A percentile compares a stretch with the other conserved stretches of the same genome.
Conservation (phyloP, 2,113 vertebrate genomes). For the Jacana jacana region DNA sequence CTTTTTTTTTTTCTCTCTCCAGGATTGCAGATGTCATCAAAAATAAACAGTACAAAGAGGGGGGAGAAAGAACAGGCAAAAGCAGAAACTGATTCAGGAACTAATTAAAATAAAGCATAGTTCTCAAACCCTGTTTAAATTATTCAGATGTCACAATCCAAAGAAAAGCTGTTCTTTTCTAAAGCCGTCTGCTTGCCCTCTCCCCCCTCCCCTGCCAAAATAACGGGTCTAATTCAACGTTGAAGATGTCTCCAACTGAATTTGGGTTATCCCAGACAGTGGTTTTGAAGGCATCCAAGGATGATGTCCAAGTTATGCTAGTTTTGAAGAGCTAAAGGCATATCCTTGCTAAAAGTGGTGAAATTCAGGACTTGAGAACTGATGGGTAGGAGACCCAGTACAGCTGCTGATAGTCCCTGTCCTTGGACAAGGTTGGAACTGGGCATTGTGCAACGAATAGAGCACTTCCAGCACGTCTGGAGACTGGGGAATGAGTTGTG, state of each 20-base stretch:
- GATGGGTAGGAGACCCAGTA: background rate
- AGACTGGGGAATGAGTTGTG: background rate
- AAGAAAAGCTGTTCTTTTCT: slow-evolving; percentile 36
- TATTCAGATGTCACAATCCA: slow-evolving; percentile 57
- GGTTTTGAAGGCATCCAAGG: slow-evolving; percentile 14
- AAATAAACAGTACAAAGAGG: slow-evolving; percentile 56
- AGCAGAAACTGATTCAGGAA: slow-evolving; percentile 68
- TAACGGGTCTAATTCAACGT: slow-evolving; percentile 64
- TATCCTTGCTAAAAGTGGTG: background rate
- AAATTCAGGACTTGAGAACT: background rate
- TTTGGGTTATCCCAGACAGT: background rate
- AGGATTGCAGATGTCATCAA: slow-evolving; percentile 68
- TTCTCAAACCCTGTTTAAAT: slow-evolving; percentile 66
- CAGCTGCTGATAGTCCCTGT: background rate
- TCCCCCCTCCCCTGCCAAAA: slow-evolving; percentile 30
- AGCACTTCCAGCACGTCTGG: background rate
- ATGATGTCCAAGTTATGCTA: background rate
- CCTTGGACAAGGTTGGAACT: background rate
- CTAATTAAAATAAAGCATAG: slow-evolving; percentile 70
- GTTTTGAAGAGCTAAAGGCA: background rate
- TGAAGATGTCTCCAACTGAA: slow-evolving; percentile 33
- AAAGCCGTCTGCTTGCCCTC: slow-evolving; percentile 33
- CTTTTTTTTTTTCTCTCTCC: background rate
- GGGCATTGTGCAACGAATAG: background rate
- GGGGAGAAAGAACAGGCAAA: background rate